These are phyloP conservation scores for Diorhabda sublineata DNA, from an alignment of 1,140 invertebrate genomes.

Conservation along the genomic window DNA sequence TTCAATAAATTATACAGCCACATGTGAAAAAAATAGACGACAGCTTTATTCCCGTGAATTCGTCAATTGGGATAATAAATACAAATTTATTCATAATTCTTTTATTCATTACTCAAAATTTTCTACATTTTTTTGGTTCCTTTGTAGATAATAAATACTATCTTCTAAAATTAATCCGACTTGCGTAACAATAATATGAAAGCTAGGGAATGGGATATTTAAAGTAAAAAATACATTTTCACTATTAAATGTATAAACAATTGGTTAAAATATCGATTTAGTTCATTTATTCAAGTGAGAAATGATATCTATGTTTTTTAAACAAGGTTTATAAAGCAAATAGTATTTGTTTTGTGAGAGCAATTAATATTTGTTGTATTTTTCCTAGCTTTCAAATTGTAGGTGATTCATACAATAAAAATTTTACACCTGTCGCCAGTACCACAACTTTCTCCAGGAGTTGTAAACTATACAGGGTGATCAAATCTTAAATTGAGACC, in stretches of 20 bases:
- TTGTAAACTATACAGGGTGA: not conserved
- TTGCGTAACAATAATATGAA: not conserved
- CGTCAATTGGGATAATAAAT: too few relatives aligned
- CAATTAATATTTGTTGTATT: too few relatives aligned
- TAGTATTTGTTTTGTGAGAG: too few relatives aligned
- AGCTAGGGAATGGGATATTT: not conserved
- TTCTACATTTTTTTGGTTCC: constrained; percentile 2
- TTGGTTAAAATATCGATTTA: too few relatives aligned
- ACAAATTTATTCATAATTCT: not conserved
- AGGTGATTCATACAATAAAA: not conserved
- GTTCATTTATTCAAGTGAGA: too few relatives aligned
- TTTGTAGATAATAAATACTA: not conserved
- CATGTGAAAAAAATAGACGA: too few relatives aligned
- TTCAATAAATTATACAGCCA: too few relatives aligned
- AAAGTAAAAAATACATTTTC: not conserved
- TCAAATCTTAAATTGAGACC: not conserved
- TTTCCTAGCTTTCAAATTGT: not conserved
- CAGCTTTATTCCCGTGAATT: too few relatives aligned
- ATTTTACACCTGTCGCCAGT: not conserved
- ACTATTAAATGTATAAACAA: too few relatives aligned
- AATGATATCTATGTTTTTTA: too few relatives aligned
- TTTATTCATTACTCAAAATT: constrained; percentile 1
- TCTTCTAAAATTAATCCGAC: not conserved
- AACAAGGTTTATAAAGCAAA: too few relatives aligned
- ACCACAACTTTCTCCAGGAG: not conserved